Percentiles rank a stretch among this genome's conserved stretches.
Evolutionary conservation across 2,888 invertebrate species (phyloP).

Genomic region (Drosophila cyrtoloma): DNA sequence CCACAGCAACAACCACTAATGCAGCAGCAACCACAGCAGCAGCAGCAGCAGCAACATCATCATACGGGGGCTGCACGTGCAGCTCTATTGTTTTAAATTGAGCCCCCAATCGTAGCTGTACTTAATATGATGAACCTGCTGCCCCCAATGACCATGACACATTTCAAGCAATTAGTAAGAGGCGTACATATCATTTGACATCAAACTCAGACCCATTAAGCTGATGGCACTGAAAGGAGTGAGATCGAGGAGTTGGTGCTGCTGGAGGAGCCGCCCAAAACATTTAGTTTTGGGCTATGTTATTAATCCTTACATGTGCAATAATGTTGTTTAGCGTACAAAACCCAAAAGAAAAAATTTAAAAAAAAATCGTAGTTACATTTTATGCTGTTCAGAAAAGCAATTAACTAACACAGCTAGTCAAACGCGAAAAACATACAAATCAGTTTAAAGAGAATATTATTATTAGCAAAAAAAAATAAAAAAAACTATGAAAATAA

Average conservation of each 20-base stretch:
- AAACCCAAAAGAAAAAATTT: conserved; percentile 21
- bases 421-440: conserved; percentile 46
- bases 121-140: conserved; percentile 6
- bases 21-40: conserved; percentile 27
- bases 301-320: conserved; percentile 73
- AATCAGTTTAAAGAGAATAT: conserved; percentile 43
- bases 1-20: conserved; percentile 47
- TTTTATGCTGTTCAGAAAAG: conserved; percentile 74
- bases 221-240: conserved; percentile 13
- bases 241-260: conserved; percentile 3
- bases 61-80: conserved; percentile 56
- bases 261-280: conserved; percentile 10
- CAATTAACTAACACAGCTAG: conserved; percentile 63
- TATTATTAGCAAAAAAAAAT: conserved; percentile 29
- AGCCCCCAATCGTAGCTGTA: conserved; percentile 6
- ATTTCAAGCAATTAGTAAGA: conserved; percentile 45
- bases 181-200: conserved; percentile 58
- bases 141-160: conserved; percentile 24
- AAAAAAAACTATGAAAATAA: neutral
- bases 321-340: conserved; percentile 65
- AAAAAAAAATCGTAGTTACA: conserved; percentile 56
- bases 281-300: conserved; percentile 46
- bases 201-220: conserved; percentile 19
- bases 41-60: conserved; percentile 46
- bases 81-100: conserved; percentile 62